Percentiles rank a stretch among this genome's conserved stretches.
Evolutionary conservation across 2,113 vertebrate genomes (phyloP).

Genomic region (Protobothrops flavoviridis): DNA sequence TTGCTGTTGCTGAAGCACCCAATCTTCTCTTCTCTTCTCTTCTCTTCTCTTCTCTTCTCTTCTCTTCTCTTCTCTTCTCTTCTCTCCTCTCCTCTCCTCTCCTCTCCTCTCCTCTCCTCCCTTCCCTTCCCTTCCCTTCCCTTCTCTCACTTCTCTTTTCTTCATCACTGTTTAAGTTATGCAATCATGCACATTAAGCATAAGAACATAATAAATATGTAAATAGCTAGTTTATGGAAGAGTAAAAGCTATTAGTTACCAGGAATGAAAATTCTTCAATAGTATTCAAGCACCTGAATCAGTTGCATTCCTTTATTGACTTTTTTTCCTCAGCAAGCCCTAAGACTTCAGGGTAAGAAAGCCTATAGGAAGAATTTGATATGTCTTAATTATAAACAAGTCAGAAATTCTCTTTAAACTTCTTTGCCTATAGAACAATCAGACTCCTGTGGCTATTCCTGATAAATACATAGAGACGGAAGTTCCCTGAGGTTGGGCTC

Average conservation of each 20-base stretch:
- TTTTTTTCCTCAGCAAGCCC: not conserved
- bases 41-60: not conserved
- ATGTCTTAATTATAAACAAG: slow-evolving; percentile 1
- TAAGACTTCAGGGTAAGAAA: not conserved
- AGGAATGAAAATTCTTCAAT: slow-evolving; percentile 3
- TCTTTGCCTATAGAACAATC: not conserved
- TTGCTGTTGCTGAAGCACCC: not conserved
- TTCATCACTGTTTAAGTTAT: fast-evolving
- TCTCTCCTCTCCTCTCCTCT: not conserved
- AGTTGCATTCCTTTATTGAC: not conserved
- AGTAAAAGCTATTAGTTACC: not conserved
- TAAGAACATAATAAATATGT: not conserved
- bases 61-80: not conserved
- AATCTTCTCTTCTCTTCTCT: not conserved
- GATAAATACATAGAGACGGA: not conserved
- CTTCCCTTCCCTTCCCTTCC: too few relatives aligned
- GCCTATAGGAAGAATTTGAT: not conserved
- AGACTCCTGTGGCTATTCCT: not conserved
- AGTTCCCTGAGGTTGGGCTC: too few relatives aligned
- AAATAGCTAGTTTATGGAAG: not conserved
- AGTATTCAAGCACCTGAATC: not conserved
- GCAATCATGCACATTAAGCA: fast-evolving
- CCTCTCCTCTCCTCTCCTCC: not conserved
- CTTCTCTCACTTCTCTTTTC: not conserved
- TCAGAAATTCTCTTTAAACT: not conserved